Evolutionary conservation across 2,113 vertebrate species (phyloP).

Genomic region (Chinchilla lanigera): DNA sequence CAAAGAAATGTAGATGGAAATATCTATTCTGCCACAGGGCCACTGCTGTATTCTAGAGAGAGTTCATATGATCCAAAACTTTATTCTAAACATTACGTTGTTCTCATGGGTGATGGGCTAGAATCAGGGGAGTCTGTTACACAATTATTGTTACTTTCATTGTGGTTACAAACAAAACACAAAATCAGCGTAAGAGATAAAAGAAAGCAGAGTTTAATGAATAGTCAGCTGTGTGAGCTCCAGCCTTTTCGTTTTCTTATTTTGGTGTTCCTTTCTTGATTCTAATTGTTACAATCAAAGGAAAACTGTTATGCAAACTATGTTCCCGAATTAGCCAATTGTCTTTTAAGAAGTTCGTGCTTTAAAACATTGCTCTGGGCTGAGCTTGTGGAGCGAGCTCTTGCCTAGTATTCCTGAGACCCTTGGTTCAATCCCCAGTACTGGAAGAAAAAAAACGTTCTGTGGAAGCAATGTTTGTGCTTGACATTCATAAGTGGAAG

Average conservation of each 20-base stretch:
- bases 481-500: neutral
- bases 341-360: slow-evolving; percentile 37
- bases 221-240: neutral
- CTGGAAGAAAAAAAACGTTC: neutral
- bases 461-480: neutral
- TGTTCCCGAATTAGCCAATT: slow-evolving; percentile 39
- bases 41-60: neutral
- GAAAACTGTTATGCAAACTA: slow-evolving; percentile 52
- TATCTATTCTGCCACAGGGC: neutral
- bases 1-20: slow-evolving; percentile 22
- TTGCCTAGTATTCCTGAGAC: neutral
- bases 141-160: slow-evolving; percentile 7
- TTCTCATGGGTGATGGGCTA: neutral
- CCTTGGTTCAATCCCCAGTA: neutral
- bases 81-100: neutral
- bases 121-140: neutral
- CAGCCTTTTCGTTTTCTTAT: slow-evolving; percentile 33
- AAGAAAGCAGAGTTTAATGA: slow-evolving; percentile 34
- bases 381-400: neutral
- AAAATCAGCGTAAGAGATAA: neutral
- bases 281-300: slow-evolving; percentile 44
- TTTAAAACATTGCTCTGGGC: slow-evolving; percentile 8
- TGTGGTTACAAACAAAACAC: slow-evolving; percentile 31
- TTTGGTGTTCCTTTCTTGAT: slow-evolving; percentile 60
- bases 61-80: neutral